phyloP scores from a whole-genome alignment of 2,797 vertebrate species.

The Spatula clypeata region DNA sequence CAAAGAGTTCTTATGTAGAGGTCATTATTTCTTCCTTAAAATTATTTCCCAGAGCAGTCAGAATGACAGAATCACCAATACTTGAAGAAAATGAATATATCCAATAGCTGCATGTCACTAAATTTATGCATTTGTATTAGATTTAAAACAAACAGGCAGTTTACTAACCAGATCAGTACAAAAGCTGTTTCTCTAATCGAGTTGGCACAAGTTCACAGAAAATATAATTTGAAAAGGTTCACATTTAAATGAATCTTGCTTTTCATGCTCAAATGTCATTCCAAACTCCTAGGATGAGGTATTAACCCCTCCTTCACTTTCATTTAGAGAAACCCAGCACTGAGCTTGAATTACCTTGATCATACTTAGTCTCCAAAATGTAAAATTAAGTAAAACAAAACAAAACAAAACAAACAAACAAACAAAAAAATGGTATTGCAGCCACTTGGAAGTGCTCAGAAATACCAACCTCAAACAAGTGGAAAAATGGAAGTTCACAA shows the following conservation, averaged over 20 bases:
- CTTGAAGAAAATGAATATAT: conserved; percentile 1
- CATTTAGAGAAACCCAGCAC: neutral
- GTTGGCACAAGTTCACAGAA: conserved; percentile 65
- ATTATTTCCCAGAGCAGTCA: conserved; percentile 12
- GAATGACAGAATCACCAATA: neutral
- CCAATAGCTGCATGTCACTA: neutral
- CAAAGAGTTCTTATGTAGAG: conserved; percentile 7
- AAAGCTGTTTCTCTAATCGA: conserved; percentile 54
- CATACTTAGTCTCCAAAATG: neutral
- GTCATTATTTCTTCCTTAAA: neutral
- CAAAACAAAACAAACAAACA: no score
- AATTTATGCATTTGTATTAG: conserved; percentile 53
- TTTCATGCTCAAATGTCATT: conserved; percentile 55
- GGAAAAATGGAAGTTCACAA: neutral
- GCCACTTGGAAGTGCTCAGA: neutral
- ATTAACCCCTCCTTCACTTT: conserved; percentile 48
- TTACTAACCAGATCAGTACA: conserved; percentile 66
- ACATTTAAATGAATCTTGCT: conserved; percentile 56
- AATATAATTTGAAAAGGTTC: conserved; percentile 69
- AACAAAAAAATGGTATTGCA: no score
- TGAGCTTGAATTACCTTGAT: neutral
- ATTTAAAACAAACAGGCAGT: conserved; percentile 52
- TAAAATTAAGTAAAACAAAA: neutral
- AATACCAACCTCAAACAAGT: neutral
- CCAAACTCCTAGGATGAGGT: conserved; percentile 19